Conservation (phyloP, 2,113 vertebrate species). For the Zosterops pallidus region DNA sequence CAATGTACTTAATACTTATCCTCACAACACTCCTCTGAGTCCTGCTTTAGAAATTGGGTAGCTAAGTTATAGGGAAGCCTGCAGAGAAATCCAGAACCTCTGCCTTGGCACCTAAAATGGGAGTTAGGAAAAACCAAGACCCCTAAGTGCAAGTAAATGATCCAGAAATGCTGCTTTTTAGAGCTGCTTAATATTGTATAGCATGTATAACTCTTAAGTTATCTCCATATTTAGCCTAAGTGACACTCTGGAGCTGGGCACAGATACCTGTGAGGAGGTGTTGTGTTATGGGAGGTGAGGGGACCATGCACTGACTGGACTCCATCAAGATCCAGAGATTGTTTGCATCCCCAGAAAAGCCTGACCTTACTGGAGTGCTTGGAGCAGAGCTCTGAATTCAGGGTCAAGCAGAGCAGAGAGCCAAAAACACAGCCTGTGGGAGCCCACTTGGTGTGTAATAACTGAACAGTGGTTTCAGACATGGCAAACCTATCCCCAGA, state of each 20-base stretch:
- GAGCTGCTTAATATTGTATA: background rate
- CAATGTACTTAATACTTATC: background rate
- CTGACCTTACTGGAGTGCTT: background rate
- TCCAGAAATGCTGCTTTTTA: background rate
- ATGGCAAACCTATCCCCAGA: background rate
- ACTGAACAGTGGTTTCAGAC: background rate
- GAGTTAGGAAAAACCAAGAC: background rate
- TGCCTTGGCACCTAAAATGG: background rate
- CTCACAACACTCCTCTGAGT: background rate
- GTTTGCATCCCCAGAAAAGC: background rate
- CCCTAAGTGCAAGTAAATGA: background rate
- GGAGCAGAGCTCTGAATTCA: background rate
- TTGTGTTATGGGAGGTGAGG: background rate
- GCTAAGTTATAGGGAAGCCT: background rate
- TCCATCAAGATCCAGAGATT: background rate
- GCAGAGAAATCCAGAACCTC: background rate
- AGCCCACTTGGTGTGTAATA: background rate
- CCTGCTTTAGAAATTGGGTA: background rate
- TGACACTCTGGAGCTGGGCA: background rate
- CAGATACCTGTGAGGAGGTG: background rate
- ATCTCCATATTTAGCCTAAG: background rate
- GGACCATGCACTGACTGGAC: background rate
- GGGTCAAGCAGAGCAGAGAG: background rate
- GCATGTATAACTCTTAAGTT: background rate
- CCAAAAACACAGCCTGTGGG: background rate